phyloP scores from a whole-genome alignment of 2,888 invertebrate species.

The Axea sp. region DNA sequence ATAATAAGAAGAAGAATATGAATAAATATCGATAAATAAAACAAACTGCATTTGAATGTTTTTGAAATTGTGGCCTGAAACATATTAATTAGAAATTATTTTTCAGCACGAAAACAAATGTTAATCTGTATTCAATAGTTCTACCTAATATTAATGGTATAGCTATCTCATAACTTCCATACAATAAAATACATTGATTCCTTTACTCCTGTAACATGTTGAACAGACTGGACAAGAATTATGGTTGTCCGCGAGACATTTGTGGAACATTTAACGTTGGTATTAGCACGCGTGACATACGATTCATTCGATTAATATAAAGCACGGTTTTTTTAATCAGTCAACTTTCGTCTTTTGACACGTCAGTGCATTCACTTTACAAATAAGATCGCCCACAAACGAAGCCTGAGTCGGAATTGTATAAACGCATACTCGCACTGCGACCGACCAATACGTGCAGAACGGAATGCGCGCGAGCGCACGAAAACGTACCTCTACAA shows the following conservation, averaged over 20 bases:
- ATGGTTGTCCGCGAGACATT: conserved; percentile 13
- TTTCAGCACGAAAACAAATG: no score
- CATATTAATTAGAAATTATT: no score
- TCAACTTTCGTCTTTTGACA: conserved; percentile 50
- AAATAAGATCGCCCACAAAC: conserved; percentile 44
- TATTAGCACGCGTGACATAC: conserved; percentile 21
- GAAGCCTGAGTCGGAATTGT: conserved; percentile 1
- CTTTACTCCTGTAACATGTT: conserved; percentile 17
- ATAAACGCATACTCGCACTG: conserved; percentile 13
- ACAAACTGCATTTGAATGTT: no score
- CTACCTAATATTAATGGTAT: no score
- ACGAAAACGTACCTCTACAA: conserved; percentile 49
- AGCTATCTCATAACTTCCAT: conserved; percentile 11
- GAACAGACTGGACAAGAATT: conserved; percentile 10
- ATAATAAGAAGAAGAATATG: no score
- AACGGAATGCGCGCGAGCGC: conserved; percentile 25
- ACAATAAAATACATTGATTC: conserved; percentile 24
- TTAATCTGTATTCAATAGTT: no score
- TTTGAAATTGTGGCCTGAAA: no score
- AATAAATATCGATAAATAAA: no score
- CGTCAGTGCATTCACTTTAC: conserved; percentile 37
- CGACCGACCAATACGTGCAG: conserved; percentile 14
- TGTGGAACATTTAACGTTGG: conserved; percentile 17
- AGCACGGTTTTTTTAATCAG: conserved; percentile 27
- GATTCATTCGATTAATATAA: conserved; percentile 32